These are phyloP conservation scores for Auanema freiburgensis DNA, from an alignment of 2,888 invertebrate species.

Conservation along the genomic window DNA sequence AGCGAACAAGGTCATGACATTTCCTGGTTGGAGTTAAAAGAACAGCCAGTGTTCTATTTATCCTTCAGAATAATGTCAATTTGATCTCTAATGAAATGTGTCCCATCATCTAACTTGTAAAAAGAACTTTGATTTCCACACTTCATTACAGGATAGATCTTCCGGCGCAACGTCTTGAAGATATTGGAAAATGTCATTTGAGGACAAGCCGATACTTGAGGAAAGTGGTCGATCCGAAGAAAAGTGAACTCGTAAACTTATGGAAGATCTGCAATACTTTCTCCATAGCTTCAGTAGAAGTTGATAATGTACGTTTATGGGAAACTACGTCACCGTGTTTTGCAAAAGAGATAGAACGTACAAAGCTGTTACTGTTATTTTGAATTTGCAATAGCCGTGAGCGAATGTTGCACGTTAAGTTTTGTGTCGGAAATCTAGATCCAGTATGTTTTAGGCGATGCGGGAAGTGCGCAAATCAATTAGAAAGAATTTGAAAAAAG, in stretches of 20 bases:
- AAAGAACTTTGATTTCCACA: not conserved
- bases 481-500: conserved; percentile 23
- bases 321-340: too few species aligned
- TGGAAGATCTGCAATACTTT: conserved; percentile 33
- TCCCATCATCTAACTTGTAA: too few species aligned
- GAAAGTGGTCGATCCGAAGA: conserved; percentile 23
- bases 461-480: conserved; percentile 22
- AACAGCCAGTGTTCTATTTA: too few species aligned
- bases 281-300: conserved; percentile 23
- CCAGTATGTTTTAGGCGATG: conserved; percentile 23
- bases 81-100: too few species aligned
- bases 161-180: conserved; percentile 26
- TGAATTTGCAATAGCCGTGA: not conserved
- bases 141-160: conserved; percentile 24
- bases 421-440: too few species aligned
- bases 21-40: too few species aligned
- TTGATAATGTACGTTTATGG: conserved; percentile 21
- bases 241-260: conserved; percentile 22
- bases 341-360: too few species aligned
- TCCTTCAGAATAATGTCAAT: too few species aligned
- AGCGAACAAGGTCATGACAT: too few species aligned
- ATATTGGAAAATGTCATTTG: conserved; percentile 15
- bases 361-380: too few species aligned
- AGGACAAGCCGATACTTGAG: conserved; percentile 20
- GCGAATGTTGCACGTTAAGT: not conserved